Base-by-base conservation (phyloP, 1,140 invertebrate species). In the Liolophura sinensis region DNA sequence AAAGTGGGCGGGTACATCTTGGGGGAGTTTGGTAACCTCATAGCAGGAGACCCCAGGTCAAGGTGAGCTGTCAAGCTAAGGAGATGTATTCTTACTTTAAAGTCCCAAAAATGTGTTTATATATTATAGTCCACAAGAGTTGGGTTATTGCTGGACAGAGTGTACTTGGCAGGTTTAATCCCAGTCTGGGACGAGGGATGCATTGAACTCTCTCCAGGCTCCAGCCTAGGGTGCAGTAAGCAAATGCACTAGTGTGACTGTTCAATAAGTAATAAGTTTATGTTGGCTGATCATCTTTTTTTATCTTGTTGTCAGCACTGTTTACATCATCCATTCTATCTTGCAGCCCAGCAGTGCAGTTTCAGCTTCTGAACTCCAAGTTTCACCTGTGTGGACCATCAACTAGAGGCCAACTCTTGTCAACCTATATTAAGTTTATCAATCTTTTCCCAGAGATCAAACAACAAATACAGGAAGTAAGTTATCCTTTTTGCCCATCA, bases 1-100 rank as follows among this genome's bases (percentile, higher is more conserved):
- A 99, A 99, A 90, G 98, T 99, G 55, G 97, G 97, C 61, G 98
- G 97, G 31, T 99, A 99, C 77, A 99, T 99, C 76, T 88, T 99
- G 52, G 98, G 98, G 63, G 98, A 99, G 87, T 99, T 99, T 88
- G 98, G 98, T 40, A 99, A 99, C 87, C 88, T 99, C 25, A 99
- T 99, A 82, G 97, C 98, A 73, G 97, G 97, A 15, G 98, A 99
- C 87, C 93, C 95, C 64, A 89, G 97, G 60, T 99, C 97, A 50
- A 87, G 85, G 86, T 87, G 68, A 69, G 62, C 57, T 40, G 3
- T 40, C 3, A 5, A 40, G 31, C 31, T 5, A 40, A 40, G n/a
- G n/a, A n/a, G n/a, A n/a, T n/a, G n/a, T n/a, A n/a, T n/a, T n/a
- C n/a, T n/a, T n/a, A n/a, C n/a, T n/a, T n/a, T n/a, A n/a, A n/a